Evolutionary conservation across 1,140 invertebrate species (phyloP), one percentile per base, ranked within the genome.

Genomic region (Dreissena polymorpha): DNA sequence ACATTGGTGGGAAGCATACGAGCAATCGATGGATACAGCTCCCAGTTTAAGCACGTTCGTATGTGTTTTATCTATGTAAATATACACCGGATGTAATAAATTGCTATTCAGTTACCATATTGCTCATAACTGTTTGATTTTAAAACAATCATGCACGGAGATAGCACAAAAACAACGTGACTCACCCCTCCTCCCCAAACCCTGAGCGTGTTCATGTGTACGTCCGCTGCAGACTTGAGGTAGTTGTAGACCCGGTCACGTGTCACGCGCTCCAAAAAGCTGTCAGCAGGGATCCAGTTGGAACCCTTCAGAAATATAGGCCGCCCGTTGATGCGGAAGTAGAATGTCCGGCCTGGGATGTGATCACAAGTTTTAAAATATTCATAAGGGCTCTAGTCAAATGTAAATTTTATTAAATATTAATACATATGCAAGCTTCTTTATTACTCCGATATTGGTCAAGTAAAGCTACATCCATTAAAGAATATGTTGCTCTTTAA

Each of bases 301-400:
- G 97, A 96, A 16, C 93, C 99, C 94, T 99, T 99, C 86, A 97
- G 95, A 91, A 99, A 99, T n/a, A 99, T 95, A 18, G 96, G 95
- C 7, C 96, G 89, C 0, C 94, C 95, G 92, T 99, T 99, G 0
- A 99, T 94, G 88, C 94, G 94, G 88, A 99, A 98, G 88, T 97
- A 97, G 92, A 99, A 99, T 16, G 95, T 96, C 0, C 96, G 92
- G 39, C 98, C 98, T 92, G 90, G 73, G 64, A 83, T 0, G 29
- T 5, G 51, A 18, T 6, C 25, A 70, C 13, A 70, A 70, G 39
- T 39, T 39, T 39, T 39, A 39, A 39, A 39, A 39, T 39, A 39
- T 39, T 2, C 2, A 39, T 39, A 39, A 39, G 39, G 39, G 8
- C 39, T 39, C 39, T 39, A 5, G 39, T 39, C 39, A 39, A 39